Evolutionary conservation across 2,888 invertebrate species (phyloP), one percentile per base, ranked within the genome.

Genomic region (Orchestes rusci): DNA sequence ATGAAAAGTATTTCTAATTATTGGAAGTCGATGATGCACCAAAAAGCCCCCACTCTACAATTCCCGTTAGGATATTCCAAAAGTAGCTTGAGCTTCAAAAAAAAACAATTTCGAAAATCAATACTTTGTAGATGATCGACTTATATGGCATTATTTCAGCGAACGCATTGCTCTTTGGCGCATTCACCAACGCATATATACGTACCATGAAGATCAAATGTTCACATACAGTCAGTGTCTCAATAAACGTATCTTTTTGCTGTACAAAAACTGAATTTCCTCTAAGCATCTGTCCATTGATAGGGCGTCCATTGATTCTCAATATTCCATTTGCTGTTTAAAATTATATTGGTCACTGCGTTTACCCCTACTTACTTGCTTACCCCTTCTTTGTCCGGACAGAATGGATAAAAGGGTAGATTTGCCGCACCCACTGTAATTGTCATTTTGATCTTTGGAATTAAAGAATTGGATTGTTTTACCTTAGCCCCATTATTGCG

Each of bases 151-250:
- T n/a, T n/a, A n/a, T n/a, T n/a, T n/a, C n/a, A n/a, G n/a, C n/a
- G n/a, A n/a, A n/a, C n/a, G n/a, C n/a, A n/a, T n/a, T n/a, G n/a
- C n/a, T n/a, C n/a, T n/a, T n/a, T n/a, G n/a, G n/a, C n/a, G n/a
- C n/a, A n/a, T n/a, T n/a, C n/a, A n/a, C n/a, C n/a, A n/a, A n/a
- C n/a, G n/a, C n/a, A n/a, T n/a, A n/a, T n/a, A n/a, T n/a, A 59
- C 71, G 70, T 65, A 89, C 92, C 84, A 89, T 88, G 64, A 92
- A 90, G 60, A 79, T 78, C 67, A 92, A 78, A 63, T 91, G 90
- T 63, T 92, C 92, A 46, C 74, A 69, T 10, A 89, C 86, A 0
- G 84, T 85, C 48, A 92, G 70, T 17, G 82, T 79, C 43, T 84
- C 83, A 13, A 89, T 75, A 50, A 84, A 82, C 55, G 90, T 72